phyloP scores from a whole-genome alignment of 2,888 invertebrate species.

The Ennomos quercinarius region DNA sequence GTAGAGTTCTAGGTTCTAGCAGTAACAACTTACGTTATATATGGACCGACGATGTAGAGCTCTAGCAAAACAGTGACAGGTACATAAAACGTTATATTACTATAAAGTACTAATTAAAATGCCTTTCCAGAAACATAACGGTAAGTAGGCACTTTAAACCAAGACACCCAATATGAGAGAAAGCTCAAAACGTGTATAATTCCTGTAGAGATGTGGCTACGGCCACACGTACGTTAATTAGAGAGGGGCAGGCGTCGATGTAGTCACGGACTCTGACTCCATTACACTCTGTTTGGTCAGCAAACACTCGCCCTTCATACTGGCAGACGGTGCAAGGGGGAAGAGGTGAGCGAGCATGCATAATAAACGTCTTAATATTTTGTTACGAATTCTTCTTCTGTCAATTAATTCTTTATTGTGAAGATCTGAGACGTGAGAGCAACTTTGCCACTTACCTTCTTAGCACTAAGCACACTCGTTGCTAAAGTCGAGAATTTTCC shows the following conservation, averaged over 20 bases:
- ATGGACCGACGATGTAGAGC: too few relatives aligned
- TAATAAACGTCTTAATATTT: not conserved
- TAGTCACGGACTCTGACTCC: slow-evolving; percentile 44
- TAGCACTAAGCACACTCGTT: too few relatives aligned
- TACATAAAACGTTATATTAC: too few relatives aligned
- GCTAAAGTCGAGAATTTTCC: too few relatives aligned
- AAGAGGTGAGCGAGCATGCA: not conserved
- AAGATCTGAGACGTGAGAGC: too few relatives aligned
- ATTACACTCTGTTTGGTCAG: slow-evolving; percentile 54
- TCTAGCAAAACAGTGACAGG: too few relatives aligned
- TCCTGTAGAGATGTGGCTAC: slow-evolving; percentile 9
- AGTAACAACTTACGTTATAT: too few relatives aligned
- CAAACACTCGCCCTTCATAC: slow-evolving; percentile 20
- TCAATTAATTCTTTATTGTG: too few relatives aligned
- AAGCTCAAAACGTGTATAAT: slow-evolving; percentile 13
- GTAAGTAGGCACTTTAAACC: slow-evolving; percentile 4
- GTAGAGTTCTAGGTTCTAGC: too few relatives aligned
- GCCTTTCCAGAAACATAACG: not conserved
- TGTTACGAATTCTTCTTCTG: too few relatives aligned
- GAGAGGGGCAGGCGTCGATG: slow-evolving; percentile 51
- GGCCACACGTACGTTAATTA: slow-evolving; percentile 58
- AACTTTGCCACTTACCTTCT: too few relatives aligned
- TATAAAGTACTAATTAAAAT: not conserved
- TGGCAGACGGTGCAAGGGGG: not conserved
- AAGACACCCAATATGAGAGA: slow-evolving; percentile 15